A percentile compares a stretch with the other conserved stretches of the same genome.
Conservation (phyloP, 2,888 invertebrate genomes). For the Hemithea aestivaria region DNA sequence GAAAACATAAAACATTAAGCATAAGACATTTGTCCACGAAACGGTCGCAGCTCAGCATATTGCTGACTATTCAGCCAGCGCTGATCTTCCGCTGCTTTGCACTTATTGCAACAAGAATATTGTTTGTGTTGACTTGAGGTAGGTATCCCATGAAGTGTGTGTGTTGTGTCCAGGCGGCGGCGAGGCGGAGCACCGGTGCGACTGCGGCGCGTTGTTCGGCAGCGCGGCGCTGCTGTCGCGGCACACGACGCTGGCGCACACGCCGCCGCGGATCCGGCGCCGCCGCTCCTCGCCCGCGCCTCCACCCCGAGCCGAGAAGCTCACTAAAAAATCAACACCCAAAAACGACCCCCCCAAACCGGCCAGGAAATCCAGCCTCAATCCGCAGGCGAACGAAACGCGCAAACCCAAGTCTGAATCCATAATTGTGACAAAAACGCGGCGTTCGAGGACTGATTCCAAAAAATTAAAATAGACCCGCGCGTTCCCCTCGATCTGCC, state of each 20-base stretch:
- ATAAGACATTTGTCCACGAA: too few relatives aligned
- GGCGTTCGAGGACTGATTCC: slow-evolving; percentile 42
- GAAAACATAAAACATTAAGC: too few relatives aligned
- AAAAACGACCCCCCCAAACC: slow-evolving; percentile 22
- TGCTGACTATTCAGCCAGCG: too few relatives aligned
- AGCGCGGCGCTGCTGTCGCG: slow-evolving; percentile 64
- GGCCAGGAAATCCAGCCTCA: slow-evolving; percentile 15
- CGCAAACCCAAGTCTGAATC: slow-evolving; percentile 17
- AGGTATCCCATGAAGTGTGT: too few relatives aligned
- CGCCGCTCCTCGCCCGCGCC: slow-evolving; percentile 51
- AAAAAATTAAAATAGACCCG: slow-evolving; percentile 32
- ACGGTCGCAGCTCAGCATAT: too few relatives aligned
- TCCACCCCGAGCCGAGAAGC: slow-evolving; percentile 27
- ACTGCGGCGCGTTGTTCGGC: slow-evolving; percentile 69
- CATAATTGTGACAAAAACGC: slow-evolving; percentile 20
- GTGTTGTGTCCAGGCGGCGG: background rate
- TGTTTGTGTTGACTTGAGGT: too few relatives aligned
- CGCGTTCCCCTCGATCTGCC: too few relatives aligned
- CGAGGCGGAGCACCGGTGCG: slow-evolving; percentile 69
- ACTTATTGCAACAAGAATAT: too few relatives aligned
- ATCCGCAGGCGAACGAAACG: slow-evolving; percentile 12
- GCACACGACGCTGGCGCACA: slow-evolving; percentile 70
- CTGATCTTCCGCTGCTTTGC: too few relatives aligned
- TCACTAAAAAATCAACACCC: slow-evolving; percentile 38
- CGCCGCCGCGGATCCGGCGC: slow-evolving; percentile 69